Evolutionary conservation across 2,113 vertebrate genomes (phyloP).

Genomic region (Promerops cafer): DNA sequence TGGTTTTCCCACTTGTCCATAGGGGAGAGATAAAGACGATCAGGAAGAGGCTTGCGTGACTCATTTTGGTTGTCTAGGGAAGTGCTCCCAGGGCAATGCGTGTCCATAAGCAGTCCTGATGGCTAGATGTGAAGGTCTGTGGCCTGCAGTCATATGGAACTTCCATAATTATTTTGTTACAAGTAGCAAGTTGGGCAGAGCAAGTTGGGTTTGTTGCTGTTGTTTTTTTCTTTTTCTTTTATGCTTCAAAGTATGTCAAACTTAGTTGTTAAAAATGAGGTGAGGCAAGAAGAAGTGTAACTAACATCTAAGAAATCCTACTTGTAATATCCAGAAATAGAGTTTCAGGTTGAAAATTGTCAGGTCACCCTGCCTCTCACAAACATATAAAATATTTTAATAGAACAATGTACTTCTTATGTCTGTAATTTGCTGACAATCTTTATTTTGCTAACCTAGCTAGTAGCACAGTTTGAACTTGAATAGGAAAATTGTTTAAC

Average conservation of each 20-base stretch:
- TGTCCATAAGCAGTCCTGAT: not conserved
- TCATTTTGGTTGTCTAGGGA: not conserved
- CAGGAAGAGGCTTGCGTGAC: rapidly evolving
- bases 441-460: not conserved
- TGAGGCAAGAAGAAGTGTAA: not conserved
- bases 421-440: not conserved
- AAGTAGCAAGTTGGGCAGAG: not conserved
- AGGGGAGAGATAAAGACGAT: not conserved
- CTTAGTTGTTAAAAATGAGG: not conserved
- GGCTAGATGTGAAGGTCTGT: not conserved
- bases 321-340: not conserved
- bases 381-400: not conserved
- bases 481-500: not conserved
- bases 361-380: not conserved
- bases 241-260: not conserved
- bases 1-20: not conserved
- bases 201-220: not conserved
- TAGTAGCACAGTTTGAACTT: not conserved
- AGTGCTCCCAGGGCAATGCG: rapidly evolving
- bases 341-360: not conserved
- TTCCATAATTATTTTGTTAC: not conserved
- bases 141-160: not conserved
- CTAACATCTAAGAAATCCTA: not conserved
- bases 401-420: not conserved
- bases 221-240: not conserved